Percentiles rank a stretch among this genome's conserved stretches.
phyloP scores from a whole-genome alignment of 2,888 invertebrate species.

The Ceraclea dissimilis region DNA sequence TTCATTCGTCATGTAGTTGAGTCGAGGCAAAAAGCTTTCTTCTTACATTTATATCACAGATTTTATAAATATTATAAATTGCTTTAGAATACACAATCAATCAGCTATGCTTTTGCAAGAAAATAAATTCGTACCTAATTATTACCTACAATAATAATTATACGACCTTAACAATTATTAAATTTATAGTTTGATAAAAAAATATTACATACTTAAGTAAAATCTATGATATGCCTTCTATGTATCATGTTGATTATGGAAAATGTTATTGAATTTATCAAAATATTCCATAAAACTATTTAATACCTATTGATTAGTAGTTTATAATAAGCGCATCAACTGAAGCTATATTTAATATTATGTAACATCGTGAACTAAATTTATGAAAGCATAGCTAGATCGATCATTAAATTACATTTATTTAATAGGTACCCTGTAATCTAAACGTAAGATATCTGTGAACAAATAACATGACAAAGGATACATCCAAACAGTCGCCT shows the following conservation, averaged over 20 bases:
- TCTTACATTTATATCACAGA: neutral
- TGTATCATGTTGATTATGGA: conserved; percentile 4
- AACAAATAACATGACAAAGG: no score
- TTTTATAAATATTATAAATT: neutral
- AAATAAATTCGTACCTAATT: neutral
- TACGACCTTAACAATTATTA: neutral
- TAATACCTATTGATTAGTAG: neutral
- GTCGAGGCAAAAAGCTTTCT: neutral
- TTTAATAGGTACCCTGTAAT: conserved; percentile 3
- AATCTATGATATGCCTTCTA: conserved; percentile 11
- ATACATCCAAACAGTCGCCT: no score
- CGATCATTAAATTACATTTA: conserved; percentile 9
- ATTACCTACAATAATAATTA: neutral
- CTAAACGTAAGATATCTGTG: no score
- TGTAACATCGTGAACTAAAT: no score
- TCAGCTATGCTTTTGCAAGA: conserved; percentile 15
- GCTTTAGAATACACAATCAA: conserved; percentile 3
- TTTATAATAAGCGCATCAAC: neutral
- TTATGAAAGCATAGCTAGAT: no score
- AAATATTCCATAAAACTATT: neutral
- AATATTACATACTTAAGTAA: conserved; percentile 4
- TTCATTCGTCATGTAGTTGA: no score
- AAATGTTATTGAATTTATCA: conserved; percentile 10
- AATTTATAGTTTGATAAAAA: conserved; percentile 2
- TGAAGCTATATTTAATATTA: no score